Percentiles rank a stretch among this genome's conserved stretches.
Evolutionary conservation across 2,888 invertebrate species (phyloP).

Genomic region (Ennomos quercinarius): DNA sequence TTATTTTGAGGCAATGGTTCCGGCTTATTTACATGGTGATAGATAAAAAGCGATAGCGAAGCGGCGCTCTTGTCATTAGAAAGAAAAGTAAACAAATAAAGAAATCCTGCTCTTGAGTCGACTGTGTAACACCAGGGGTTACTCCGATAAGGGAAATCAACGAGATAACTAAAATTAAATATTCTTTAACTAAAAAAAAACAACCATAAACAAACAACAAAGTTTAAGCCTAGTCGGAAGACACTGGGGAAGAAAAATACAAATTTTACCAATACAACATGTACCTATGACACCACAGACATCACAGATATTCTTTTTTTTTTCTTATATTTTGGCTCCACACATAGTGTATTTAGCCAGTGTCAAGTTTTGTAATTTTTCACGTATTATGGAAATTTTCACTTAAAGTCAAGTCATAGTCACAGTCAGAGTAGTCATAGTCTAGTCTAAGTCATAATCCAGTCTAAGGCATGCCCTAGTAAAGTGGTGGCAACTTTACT

Average conservation of each 20-base stretch:
- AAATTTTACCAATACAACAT: background rate
- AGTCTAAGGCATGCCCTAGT: no score
- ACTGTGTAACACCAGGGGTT: conserved; percentile 74
- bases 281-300: no score
- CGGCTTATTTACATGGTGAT: conserved; percentile 74
- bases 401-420: no score
- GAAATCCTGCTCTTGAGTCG: conserved; percentile 62
- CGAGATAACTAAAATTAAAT: conserved; percentile 48
- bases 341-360: no score
- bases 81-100: conserved; percentile 74
- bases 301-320: no score
- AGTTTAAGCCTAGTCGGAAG: conserved; percentile 4
- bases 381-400: no score
- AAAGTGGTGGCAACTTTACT: no score
- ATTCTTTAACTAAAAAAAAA: conserved; percentile 28
- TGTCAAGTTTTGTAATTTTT: no score
- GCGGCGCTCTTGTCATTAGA: conserved; percentile 70
- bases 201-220: conserved; percentile 10
- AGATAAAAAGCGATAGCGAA: conserved; percentile 75
- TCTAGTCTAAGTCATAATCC: no score
- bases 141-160: conserved; percentile 61
- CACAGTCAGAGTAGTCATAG: no score
- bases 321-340: no score
- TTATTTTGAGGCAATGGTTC: conserved; percentile 73
- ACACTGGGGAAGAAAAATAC: conserved; percentile 10